Evolutionary conservation across 1,140 invertebrate genomes (phyloP).

Genomic region (Meloidogyne floridensis): DNA sequence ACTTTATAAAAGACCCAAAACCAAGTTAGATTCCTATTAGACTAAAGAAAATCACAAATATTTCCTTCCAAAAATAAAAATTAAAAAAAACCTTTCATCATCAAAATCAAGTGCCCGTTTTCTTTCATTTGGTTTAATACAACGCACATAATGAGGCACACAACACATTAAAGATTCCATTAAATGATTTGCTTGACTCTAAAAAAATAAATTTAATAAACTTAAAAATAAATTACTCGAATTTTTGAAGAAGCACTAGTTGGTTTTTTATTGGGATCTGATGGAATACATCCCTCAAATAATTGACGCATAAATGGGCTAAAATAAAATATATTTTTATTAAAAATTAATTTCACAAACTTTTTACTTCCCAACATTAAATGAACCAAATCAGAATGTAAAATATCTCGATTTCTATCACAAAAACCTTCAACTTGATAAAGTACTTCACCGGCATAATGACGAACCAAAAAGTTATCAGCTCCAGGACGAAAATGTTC

Average conservation of each 20-base stretch:
- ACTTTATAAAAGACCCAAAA: too few relatives aligned
- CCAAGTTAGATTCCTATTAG: too few relatives aligned
- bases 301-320: constrained; percentile 73
- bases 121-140: constrained; percentile 80
- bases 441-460: constrained; percentile 74
- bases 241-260: constrained; percentile 78
- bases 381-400: constrained; percentile 76
- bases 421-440: constrained; percentile 78
- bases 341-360: constrained; percentile 67
- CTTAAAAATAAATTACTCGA: constrained; percentile 66
- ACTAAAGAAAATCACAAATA: too few relatives aligned
- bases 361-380: constrained; percentile 76
- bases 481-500: constrained; percentile 72
- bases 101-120: constrained; percentile 79
- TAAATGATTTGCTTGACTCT: constrained; percentile 76
- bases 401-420: constrained; percentile 77
- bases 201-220: constrained; percentile 22
- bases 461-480: constrained; percentile 74
- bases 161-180: constrained; percentile 76
- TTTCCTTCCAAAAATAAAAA: too few relatives aligned
- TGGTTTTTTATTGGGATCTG: constrained; percentile 72
- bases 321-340: constrained; percentile 36
- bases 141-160: constrained; percentile 77
- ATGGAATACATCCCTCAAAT: constrained; percentile 73
- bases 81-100: constrained; percentile 68